A percentile compares a stretch with the other conserved stretches of the same genome.
Conservation (phyloP, 2,888 invertebrate species). For the Smittia aterrima region DNA sequence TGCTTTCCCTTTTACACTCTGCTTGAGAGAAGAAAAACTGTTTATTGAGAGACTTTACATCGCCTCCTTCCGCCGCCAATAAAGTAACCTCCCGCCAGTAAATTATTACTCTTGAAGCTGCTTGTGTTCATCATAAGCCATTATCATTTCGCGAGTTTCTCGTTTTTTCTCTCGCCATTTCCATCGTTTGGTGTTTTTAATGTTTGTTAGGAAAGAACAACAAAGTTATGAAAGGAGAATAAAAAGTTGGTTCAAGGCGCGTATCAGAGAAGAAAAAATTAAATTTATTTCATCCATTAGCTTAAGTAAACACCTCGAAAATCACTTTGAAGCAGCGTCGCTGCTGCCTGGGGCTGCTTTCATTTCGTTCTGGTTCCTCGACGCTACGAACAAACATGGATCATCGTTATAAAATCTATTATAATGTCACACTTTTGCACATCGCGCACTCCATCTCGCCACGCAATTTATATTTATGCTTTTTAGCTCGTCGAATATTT, state of each 20-base stretch:
- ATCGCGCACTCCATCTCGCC: background rate
- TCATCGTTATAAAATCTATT: slow-evolving; percentile 28
- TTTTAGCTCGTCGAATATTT: slow-evolving; percentile 31
- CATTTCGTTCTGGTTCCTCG: background rate
- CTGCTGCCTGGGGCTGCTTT: background rate
- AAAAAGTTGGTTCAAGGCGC: background rate
- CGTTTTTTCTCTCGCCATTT: background rate
- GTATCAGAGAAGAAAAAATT: background rate
- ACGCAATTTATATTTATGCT: slow-evolving; percentile 41
- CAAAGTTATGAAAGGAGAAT: background rate
- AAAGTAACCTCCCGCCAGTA: background rate
- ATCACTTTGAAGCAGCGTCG: slow-evolving; percentile 28
- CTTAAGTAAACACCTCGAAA: slow-evolving; percentile 40
- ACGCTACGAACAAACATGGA: background rate
- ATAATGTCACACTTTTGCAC: background rate
- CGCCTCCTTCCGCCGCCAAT: background rate
- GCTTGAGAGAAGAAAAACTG: background rate
- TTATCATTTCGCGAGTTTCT: slow-evolving; percentile 32
- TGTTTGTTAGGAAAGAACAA: background rate
- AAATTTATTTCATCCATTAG: slow-evolving; percentile 41
- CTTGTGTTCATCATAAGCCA: slow-evolving; percentile 24
- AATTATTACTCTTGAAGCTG: background rate
- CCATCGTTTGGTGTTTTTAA: background rate
- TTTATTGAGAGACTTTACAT: background rate
- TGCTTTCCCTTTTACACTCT: background rate